Evolutionary conservation across 2,113 vertebrate species (phyloP).

Genomic region (Nyctereutes procyonoides): DNA sequence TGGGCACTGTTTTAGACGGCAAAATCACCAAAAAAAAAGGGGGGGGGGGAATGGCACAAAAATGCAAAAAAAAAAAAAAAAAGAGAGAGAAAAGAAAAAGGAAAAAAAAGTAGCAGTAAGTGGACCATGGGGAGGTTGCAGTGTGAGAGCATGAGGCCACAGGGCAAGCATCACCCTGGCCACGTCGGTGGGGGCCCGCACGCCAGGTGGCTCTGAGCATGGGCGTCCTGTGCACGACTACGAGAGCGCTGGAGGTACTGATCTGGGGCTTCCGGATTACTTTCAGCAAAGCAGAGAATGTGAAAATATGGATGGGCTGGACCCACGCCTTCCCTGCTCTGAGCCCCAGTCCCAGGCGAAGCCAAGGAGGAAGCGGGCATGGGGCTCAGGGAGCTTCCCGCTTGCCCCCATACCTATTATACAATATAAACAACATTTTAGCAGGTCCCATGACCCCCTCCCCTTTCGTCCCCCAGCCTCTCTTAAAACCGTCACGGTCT

Average conservation of each 20-base stretch:
- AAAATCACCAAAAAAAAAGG: not conserved
- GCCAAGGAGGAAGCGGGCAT: not conserved
- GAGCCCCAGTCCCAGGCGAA: too few relatives aligned
- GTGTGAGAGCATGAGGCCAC: not conserved
- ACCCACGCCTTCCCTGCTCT: not conserved
- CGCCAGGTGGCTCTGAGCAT: rapidly evolving
- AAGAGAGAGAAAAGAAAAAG: too few relatives aligned
- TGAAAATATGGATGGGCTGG: not conserved
- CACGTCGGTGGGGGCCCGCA: rapidly evolving
- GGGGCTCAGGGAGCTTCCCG: not conserved
- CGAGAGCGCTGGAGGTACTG: not conserved
- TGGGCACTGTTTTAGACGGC: not conserved
- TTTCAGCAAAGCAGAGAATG: not conserved
- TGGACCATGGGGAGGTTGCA: not conserved
- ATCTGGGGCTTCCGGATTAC: not conserved
- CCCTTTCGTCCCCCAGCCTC: not conserved
- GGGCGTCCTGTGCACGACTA: not conserved
- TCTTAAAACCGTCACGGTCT: not conserved
- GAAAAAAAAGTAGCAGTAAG: too few relatives aligned
- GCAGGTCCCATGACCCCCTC: not conserved
- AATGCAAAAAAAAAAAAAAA: not conserved
- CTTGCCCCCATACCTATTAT: not conserved
- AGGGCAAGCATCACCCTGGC: rapidly evolving
- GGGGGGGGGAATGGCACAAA: not conserved
- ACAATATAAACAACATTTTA: not conserved